Conservation (phyloP, 2,888 invertebrate genomes). For the Caenorhabditis virilis region DNA sequence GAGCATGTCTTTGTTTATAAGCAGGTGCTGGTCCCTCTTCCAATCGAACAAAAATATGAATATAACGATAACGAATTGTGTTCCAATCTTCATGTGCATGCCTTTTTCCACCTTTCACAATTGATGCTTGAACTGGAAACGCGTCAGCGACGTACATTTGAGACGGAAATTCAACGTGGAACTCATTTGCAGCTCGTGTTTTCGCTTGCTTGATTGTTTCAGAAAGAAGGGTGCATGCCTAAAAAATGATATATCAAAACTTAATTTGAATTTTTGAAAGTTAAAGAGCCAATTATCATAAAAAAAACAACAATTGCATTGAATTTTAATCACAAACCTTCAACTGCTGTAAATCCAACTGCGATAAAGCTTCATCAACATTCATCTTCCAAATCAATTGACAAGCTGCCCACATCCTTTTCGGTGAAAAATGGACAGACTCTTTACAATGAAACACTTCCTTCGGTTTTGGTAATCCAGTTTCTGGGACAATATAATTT, state of each 20-base stretch:
- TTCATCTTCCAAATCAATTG: conserved; percentile 63
- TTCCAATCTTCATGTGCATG: conserved; percentile 66
- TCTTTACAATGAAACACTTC: conserved; percentile 56
- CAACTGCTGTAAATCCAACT: conserved; percentile 52
- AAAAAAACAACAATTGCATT: neutral
- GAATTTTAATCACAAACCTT: no score
- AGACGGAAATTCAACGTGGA: conserved; percentile 59
- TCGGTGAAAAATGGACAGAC: conserved; percentile 59
- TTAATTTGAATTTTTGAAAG: neutral
- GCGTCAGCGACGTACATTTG: conserved; percentile 66
- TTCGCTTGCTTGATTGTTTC: conserved; percentile 60
- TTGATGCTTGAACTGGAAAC: conserved; percentile 62
- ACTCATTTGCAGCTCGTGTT: conserved; percentile 59
- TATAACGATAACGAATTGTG: conserved; percentile 62
- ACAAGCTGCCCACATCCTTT: conserved; percentile 64
- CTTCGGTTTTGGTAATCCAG: conserved; percentile 62
- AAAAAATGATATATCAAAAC: neutral
- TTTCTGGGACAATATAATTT: conserved; percentile 65
- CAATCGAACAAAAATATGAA: conserved; percentile 64
- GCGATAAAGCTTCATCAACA: conserved; percentile 61
- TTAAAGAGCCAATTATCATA: neutral
- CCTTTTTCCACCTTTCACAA: conserved; percentile 62
- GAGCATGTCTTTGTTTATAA: conserved; percentile 21
- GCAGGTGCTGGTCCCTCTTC: conserved; percentile 53
- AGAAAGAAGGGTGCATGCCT: conserved; percentile 47